Percentiles rank a stretch among this genome's conserved stretches.
These are phyloP conservation scores for Trichomycterus rosablanca DNA, from an alignment of 2,113 vertebrate genomes.

Conservation along the genomic window DNA sequence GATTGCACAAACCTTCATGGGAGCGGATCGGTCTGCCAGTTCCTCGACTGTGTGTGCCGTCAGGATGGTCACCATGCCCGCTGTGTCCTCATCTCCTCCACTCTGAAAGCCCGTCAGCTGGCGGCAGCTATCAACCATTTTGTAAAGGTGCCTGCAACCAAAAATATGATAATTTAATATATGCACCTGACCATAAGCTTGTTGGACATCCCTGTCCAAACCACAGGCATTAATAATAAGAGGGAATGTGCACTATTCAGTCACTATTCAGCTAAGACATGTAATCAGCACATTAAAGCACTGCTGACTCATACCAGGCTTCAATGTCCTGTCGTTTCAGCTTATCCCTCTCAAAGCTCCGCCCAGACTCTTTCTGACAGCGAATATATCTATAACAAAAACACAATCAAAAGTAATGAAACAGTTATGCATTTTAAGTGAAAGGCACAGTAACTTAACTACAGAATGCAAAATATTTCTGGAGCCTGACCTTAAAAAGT, in stretches of 20 bases:
- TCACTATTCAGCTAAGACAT: neutral
- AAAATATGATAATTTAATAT: neutral
- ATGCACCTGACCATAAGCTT: too few species aligned
- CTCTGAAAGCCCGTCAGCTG: conserved; percentile 87
- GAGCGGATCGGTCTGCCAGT: conserved; percentile 65
- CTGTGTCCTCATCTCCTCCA: conserved; percentile 85
- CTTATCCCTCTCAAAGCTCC: conserved; percentile 89
- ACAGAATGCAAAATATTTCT: too few species aligned
- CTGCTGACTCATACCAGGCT: conserved; percentile 75
- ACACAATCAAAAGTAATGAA: neutral
- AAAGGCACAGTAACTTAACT: too few species aligned
- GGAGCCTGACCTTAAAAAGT: too few species aligned
- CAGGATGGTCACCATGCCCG: conserved; percentile 93
- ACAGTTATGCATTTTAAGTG: too few species aligned
- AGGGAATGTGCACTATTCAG: neutral
- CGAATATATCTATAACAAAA: conserved; percentile 82
- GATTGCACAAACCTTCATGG: conserved; percentile 81
- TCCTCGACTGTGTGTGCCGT: conserved; percentile 79
- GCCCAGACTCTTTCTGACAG: conserved; percentile 88
- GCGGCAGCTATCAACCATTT: conserved; percentile 94
- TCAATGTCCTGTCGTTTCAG: conserved; percentile 89
- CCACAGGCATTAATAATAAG: too few species aligned
- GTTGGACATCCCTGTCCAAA: too few species aligned
- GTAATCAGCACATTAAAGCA: neutral
- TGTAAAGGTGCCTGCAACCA: conserved; percentile 83